Evolutionary conservation across 2,113 vertebrate genomes (phyloP).

Genomic region (Salvelinus alpinus): DNA sequence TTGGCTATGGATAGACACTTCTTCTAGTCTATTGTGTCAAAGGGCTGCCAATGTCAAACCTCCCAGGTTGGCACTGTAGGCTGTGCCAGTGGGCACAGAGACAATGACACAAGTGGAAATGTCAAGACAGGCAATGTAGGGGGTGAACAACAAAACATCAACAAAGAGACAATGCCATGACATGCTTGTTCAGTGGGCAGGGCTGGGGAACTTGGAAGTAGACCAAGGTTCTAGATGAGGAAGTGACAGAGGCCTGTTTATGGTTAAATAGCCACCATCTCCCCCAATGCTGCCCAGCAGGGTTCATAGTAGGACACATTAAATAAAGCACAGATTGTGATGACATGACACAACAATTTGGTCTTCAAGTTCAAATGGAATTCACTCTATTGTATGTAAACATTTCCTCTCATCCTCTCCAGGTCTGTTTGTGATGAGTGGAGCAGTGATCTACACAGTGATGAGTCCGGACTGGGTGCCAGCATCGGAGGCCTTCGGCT

Average conservation of each 20-base stretch:
- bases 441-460: conserved; percentile 92
- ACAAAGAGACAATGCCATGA: conserved; percentile 38
- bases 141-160: conserved; percentile 27
- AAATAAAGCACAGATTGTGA: not conserved
- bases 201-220: conserved; percentile 7
- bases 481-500: conserved; percentile 68
- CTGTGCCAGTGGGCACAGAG: conserved; percentile 34
- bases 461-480: conserved; percentile 82
- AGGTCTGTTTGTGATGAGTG: conserved; percentile 96
- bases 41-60: conserved; percentile 53
- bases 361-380: not conserved
- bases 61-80: conserved; percentile 41
- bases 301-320: conserved; percentile 40
- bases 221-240: not conserved
- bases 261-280: conserved; percentile 13
- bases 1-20: conserved; percentile 42
- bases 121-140: conserved; percentile 57
- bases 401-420: conserved; percentile 14
- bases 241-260: not conserved
- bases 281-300: not conserved
- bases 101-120: conserved; percentile 54
- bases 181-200: conserved; percentile 23
- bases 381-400: not conserved
- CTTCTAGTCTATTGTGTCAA: conserved; percentile 51
- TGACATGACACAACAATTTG: not conserved